Evolutionary conservation across 1,140 invertebrate species (phyloP), one percentile per base, ranked within the genome.

Genomic region (Aphaenogaster rudis): DNA sequence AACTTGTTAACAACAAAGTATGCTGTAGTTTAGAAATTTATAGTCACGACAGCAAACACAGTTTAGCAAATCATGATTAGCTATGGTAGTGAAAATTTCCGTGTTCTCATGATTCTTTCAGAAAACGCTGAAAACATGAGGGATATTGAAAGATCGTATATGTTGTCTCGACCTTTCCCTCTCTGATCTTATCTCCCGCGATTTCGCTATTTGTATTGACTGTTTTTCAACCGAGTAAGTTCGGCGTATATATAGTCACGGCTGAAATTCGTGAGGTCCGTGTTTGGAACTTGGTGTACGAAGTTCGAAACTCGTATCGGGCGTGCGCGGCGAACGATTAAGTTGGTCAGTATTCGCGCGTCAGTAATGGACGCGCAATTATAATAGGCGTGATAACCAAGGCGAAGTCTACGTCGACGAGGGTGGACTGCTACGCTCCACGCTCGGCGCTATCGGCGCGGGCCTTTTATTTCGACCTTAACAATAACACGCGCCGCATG

Each of bases 401-500:
- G 11, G 7, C 52, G n/a, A 57, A 15, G 13, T 54, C n/a, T 42
- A 59, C n/a, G 21, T 39, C n/a, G 36, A 76, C 11, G 72, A 21
- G 17, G 72, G 11, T 17, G 17, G 48, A 45, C 33, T 7, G 61
- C 33, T 4, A 1, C 7, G n/a, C 6, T 59, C 52, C n/a, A 33
- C 45, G 33, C 3, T n/a, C n/a, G n/a, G n/a, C n/a, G 54, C 39
- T 59, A 77, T 77, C 74, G 21, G 21, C 11, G 8, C 8, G 33
- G 54, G n/a, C n/a, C n/a, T 77, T 77, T 77, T 63, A 78, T 63
- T 63, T 63, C 42, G 54, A 28, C 8, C 15, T 61, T 61, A 78
- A 78, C 39, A 78, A 78, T 64, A 78, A 78, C 57, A 36, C 39
- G 15, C 15, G 39, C 21, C 57, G 6, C n/a, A 8, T 8, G 76